Evolutionary conservation across 2,888 invertebrate genomes (phyloP).

Genomic region (Mesochorus sp.): DNA sequence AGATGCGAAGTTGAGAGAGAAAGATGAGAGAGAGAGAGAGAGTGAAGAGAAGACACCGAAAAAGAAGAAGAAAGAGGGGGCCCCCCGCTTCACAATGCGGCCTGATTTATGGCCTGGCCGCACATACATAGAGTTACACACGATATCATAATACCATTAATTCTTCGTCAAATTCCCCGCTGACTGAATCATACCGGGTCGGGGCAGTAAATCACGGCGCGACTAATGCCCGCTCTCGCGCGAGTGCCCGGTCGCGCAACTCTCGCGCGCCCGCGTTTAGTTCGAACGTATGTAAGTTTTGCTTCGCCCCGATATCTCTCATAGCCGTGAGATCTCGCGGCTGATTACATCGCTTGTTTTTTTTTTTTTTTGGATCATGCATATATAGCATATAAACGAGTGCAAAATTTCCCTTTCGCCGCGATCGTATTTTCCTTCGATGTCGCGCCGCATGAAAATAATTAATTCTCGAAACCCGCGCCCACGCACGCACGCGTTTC

Average conservation of each 20-base stretch:
- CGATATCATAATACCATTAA: constrained; percentile 82
- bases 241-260: constrained; percentile 72
- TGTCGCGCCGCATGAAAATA: too few species aligned
- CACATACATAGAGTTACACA: constrained; percentile 82
- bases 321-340: background rate
- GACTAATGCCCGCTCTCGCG: constrained; percentile 79
- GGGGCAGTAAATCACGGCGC: constrained; percentile 80
- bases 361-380: background rate
- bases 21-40: constrained; percentile 80
- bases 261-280: constrained; percentile 51
- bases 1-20: constrained; percentile 84
- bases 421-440: too few species aligned
- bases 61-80: constrained; percentile 82
- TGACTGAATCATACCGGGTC: constrained; percentile 81
- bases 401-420: background rate
- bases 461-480: too few species aligned
- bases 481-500: too few species aligned
- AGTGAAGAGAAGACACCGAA: constrained; percentile 82
- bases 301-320: background rate
- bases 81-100: constrained; percentile 79
- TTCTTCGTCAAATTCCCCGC: constrained; percentile 82
- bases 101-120: constrained; percentile 81
- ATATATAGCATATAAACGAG: background rate
- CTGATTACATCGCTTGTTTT: background rate
- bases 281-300: constrained; percentile 15